A percentile compares a stretch with the other conserved stretches of the same genome.
Conservation (phyloP, 2,113 vertebrate genomes). For the Psettodes erumei region DNA sequence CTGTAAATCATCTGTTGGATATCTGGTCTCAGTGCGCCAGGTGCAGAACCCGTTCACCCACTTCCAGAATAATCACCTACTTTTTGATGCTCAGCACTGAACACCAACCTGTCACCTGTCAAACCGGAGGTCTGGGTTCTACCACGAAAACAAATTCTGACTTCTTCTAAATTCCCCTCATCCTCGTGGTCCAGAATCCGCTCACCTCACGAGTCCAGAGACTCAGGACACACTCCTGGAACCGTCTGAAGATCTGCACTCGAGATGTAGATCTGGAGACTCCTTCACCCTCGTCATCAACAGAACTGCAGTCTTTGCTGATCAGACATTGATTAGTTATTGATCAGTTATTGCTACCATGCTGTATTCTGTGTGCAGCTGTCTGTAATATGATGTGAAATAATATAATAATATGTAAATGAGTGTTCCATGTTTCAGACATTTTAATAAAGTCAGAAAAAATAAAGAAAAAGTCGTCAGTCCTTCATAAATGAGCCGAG, state of each 20-base stretch:
- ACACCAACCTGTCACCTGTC: not conserved
- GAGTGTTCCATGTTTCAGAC: conserved; percentile 13
- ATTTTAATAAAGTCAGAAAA: conserved; percentile 40
- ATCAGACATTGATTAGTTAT: conserved; percentile 12
- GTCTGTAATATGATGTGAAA: conserved; percentile 16
- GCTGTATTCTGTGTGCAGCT: not conserved
- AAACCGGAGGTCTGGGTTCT: too few relatives aligned
- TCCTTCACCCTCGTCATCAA: not conserved
- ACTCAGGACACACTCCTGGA: not conserved
- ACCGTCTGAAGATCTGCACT: not conserved
- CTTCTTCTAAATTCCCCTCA: not conserved
- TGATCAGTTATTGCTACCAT: conserved; percentile 6
- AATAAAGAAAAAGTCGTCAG: too few relatives aligned
- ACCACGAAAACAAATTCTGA: not conserved
- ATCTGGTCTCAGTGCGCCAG: not conserved
- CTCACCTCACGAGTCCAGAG: not conserved
- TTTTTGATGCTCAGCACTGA: not conserved
- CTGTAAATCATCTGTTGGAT: not conserved
- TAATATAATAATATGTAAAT: conserved; percentile 19
- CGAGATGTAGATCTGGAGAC: too few relatives aligned
- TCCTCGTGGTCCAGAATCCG: too few relatives aligned
- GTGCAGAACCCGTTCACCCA: not conserved
- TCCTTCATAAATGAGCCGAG: too few relatives aligned
- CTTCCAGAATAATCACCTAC: not conserved
- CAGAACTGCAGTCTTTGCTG: not conserved